Conservation (phyloP, 2,797 vertebrate genomes). For the Pseudochromis fuscus region DNA sequence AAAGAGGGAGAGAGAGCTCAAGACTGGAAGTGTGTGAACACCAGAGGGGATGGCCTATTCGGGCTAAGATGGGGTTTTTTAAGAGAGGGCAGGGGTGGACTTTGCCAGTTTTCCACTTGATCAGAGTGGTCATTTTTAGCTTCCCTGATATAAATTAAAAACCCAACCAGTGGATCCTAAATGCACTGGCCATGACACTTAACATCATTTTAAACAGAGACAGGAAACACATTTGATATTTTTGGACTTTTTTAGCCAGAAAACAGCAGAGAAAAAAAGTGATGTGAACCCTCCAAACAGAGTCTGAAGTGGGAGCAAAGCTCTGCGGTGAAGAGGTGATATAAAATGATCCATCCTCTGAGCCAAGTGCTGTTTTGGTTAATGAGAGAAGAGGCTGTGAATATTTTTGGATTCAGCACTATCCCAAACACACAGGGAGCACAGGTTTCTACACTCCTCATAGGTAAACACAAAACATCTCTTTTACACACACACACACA, state of each 20-base stretch:
- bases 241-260: slow-evolving; percentile 8
- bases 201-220: not conserved
- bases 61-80: slow-evolving; percentile 38
- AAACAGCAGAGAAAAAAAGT: slow-evolving; percentile 28
- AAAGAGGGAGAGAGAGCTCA: slow-evolving; percentile 11
- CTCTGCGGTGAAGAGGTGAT: slow-evolving; percentile 37
- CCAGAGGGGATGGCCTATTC: slow-evolving; percentile 21
- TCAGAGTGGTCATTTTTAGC: slow-evolving; percentile 32
- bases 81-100: slow-evolving; percentile 4
- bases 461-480: slow-evolving; percentile 31
- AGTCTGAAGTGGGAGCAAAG: slow-evolving; percentile 40
- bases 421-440: slow-evolving; percentile 22
- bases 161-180: not conserved
- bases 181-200: not conserved
- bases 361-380: slow-evolving; percentile 35
- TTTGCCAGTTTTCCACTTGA: slow-evolving; percentile 37
- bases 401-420: slow-evolving; percentile 25
- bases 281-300: slow-evolving; percentile 34
- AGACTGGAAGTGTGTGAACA: slow-evolving; percentile 22
- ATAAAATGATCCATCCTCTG: slow-evolving; percentile 33
- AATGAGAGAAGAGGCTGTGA: slow-evolving; percentile 33
- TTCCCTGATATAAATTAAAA: slow-evolving; percentile 12
- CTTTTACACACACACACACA: slow-evolving; percentile 21
- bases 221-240: not conserved
- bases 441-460: not conserved